Evolutionary conservation across 2,797 vertebrate genomes (phyloP).

Genomic region (Coregonus sp.): DNA sequence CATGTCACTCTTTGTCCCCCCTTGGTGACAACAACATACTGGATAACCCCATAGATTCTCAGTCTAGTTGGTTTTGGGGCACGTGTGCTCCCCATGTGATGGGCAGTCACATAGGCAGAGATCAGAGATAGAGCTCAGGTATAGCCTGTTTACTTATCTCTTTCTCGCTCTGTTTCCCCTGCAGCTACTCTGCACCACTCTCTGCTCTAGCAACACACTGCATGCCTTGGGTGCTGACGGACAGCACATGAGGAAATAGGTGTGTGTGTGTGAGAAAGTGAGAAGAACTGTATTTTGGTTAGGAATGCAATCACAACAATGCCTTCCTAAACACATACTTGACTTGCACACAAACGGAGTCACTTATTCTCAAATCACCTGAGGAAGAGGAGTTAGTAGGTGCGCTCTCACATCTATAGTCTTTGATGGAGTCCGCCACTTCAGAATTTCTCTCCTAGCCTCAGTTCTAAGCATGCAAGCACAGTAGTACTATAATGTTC

Average conservation of each 20-base stretch:
- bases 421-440: not conserved
- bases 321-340: slow-evolving; percentile 13
- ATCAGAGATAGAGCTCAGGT: slow-evolving; percentile 45
- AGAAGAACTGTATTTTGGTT: not conserved
- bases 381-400: no score
- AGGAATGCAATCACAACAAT: slow-evolving; percentile 8
- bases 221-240: not conserved
- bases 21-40: not conserved
- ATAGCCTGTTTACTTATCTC: slow-evolving; percentile 22
- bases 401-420: no score
- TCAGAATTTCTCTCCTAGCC: not conserved
- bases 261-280: not conserved
- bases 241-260: not conserved
- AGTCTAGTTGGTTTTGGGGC: slow-evolving; percentile 19
- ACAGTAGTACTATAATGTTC: not conserved
- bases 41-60: not conserved
- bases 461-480: not conserved
- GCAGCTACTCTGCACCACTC: slow-evolving; percentile 13
- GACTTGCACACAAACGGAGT: not conserved
- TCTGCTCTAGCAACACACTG: not conserved
- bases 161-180: slow-evolving; percentile 27
- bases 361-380: not conserved
- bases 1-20: not conserved
- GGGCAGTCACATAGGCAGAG: slow-evolving; percentile 28
- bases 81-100: slow-evolving; percentile 21